Percentiles rank a stretch among this genome's conserved stretches.
These are phyloP conservation scores for Bos taurus DNA, from an alignment of 2,113 vertebrate genomes.

Conservation along the genomic window ARS-UCD2.0 NC_037328.1:77511501-77512000, in stretches of 20 bases:
- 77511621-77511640: not conserved
- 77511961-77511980: not conserved
- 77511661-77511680: not conserved
- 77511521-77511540: not conserved
- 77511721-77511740: not conserved
- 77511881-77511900: not conserved
- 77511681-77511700: fast-evolving
- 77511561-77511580: not conserved
- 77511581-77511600: not conserved
- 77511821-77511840: not conserved
- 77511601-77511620: not conserved
- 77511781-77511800: not conserved
- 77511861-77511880: not conserved
- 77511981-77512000: not conserved
- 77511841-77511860: not conserved
- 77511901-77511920: not conserved
- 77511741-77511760: not conserved
- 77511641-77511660: not conserved
- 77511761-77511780: not conserved
- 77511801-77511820: not conserved
- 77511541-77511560: not conserved
- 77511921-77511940: not conserved
- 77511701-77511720: not conserved
- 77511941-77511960: not conserved
- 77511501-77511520: not conserved